phyloP scores from a whole-genome alignment of 2,797 vertebrate genomes.

The Taenioides sp. region DNA sequence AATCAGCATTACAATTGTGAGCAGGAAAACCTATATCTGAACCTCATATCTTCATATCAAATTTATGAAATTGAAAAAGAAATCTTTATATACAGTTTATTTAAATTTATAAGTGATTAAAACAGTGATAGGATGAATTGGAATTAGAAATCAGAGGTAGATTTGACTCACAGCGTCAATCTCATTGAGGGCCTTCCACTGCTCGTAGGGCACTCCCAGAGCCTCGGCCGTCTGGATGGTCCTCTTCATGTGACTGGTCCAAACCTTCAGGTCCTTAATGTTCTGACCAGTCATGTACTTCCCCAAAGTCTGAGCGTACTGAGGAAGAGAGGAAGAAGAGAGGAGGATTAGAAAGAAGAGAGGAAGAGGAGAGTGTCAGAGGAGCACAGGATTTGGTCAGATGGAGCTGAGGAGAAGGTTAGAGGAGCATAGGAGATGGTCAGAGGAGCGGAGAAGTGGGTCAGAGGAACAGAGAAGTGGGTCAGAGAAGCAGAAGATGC shows the following conservation, averaged over 20 bases:
- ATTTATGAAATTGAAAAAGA: no score
- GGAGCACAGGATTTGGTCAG: no score
- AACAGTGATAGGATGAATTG: no score
- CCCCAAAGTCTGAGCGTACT: slow-evolving; percentile 83
- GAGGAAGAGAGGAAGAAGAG: background rate
- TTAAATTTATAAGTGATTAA: no score
- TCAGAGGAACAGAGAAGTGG: no score
- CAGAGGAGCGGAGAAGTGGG: no score
- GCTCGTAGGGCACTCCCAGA: slow-evolving; percentile 84
- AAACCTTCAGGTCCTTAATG: slow-evolving; percentile 87
- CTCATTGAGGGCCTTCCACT: slow-evolving; percentile 93
- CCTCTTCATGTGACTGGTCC: slow-evolving; percentile 93
- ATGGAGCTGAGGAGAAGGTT: rapidly evolving
- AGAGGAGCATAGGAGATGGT: background rate
- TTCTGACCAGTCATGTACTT: slow-evolving; percentile 80
- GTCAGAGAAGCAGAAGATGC: background rate
- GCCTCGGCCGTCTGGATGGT: slow-evolving; percentile 91
- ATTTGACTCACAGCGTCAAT: slow-evolving; percentile 84
- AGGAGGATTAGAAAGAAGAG: background rate
- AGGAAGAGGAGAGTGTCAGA: background rate
- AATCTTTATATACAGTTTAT: no score
- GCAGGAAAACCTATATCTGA: no score
- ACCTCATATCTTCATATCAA: no score
- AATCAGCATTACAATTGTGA: background rate
- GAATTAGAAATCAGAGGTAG: no score